Percentiles rank a stretch among this genome's conserved stretches.
phyloP scores from a whole-genome alignment of 2,113 vertebrate species.

The Crypturellus undulatus region DNA sequence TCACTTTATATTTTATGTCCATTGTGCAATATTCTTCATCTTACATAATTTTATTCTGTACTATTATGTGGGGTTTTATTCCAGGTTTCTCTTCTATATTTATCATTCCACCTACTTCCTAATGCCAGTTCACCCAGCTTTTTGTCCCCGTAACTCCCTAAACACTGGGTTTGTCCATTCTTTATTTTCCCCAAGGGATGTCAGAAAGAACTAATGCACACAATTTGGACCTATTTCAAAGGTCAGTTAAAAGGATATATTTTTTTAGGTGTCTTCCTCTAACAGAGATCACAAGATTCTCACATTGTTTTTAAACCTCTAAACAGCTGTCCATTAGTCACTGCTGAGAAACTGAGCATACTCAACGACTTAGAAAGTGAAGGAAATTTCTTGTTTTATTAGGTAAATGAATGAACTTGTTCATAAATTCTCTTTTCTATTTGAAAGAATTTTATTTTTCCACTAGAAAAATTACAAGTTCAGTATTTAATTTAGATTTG shows the following conservation, averaged over 20 bases:
- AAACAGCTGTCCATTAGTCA: neutral
- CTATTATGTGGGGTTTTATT: neutral
- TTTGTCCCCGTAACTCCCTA: neutral
- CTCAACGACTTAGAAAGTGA: neutral
- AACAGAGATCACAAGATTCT: no score
- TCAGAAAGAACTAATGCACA: no score
- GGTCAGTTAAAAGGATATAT: no score
- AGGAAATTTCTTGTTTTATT: neutral
- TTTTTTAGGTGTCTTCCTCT: no score
- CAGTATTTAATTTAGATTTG: neutral
- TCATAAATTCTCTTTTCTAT: neutral
- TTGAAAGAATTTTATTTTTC: neutral
- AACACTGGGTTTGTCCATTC: neutral
- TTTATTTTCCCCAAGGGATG: neutral
- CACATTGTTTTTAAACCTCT: neutral
- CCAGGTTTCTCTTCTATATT: neutral
- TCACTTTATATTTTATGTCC: neutral
- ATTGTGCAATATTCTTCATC: neutral
- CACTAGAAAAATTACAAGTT: no score
- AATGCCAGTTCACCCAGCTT: neutral
- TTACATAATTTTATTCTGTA: neutral
- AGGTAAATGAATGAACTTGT: neutral
- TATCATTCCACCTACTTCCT: neutral
- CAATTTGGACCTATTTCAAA: no score
- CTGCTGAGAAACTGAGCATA: neutral